Evolutionary conservation across 2,888 invertebrate species (phyloP).

Genomic region (Clistopyga incitator): DNA sequence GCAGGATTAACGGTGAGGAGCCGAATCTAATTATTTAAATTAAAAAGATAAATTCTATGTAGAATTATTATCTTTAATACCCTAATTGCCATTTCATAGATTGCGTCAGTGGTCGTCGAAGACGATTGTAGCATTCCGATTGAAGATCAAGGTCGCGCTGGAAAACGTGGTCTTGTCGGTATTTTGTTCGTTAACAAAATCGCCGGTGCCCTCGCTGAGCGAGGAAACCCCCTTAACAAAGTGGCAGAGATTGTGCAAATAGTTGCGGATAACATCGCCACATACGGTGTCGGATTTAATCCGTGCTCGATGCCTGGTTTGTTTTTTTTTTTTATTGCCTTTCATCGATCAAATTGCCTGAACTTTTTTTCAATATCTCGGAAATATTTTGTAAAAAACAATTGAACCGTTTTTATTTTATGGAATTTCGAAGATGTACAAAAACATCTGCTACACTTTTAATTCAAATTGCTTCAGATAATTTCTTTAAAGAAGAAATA

Average conservation of each 20-base stretch:
- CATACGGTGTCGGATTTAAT: slow-evolving; percentile 89
- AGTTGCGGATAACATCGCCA: slow-evolving; percentile 87
- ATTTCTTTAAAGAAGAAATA: not conserved
- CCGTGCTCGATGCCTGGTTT: slow-evolving; percentile 89
- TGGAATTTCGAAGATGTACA: no score
- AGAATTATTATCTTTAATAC: slow-evolving; percentile 5
- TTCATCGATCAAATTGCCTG: slow-evolving; percentile 23
- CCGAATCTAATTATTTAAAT: slow-evolving; percentile 2
- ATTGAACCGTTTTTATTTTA: no score
- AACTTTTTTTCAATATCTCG: not conserved
- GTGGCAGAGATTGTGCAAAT: slow-evolving; percentile 82
- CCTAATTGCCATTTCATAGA: slow-evolving; percentile 66
- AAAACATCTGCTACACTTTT: no score
- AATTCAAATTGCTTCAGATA: not conserved
- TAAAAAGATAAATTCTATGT: slow-evolving; percentile 10
- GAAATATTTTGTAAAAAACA: no score
- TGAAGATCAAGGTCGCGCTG: slow-evolving; percentile 81
- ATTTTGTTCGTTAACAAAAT: slow-evolving; percentile 80
- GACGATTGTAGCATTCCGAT: slow-evolving; percentile 83
- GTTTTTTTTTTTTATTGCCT: slow-evolving; percentile 14
- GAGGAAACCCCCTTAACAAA: slow-evolving; percentile 85
- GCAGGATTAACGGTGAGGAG: slow-evolving; percentile 86
- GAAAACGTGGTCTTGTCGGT: slow-evolving; percentile 84
- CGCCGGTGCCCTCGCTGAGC: slow-evolving; percentile 82
- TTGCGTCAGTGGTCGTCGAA: slow-evolving; percentile 78